Percentiles rank a stretch among this genome's conserved stretches.
These are phyloP conservation scores for Clarias pachynema DNA, from an alignment of 2,797 vertebrate species.

Conservation along the genomic window DNA sequence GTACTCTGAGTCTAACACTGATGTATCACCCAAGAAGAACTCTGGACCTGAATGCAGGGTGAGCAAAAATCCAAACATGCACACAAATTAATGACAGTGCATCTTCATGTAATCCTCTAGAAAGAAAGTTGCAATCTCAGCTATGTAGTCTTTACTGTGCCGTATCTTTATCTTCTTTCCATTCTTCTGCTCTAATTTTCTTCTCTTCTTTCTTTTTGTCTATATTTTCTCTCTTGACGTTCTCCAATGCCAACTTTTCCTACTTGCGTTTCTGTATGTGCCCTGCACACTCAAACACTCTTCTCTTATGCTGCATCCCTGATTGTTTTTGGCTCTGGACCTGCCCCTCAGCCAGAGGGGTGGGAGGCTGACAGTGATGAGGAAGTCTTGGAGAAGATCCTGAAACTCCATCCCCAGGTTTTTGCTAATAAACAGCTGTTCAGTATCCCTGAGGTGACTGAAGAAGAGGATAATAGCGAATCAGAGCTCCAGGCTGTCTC, in stretches of 20 bases:
- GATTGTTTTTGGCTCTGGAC: slow-evolving; percentile 18
- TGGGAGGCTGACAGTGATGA: slow-evolving; percentile 92
- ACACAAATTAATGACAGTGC: neutral
- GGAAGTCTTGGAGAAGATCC: slow-evolving; percentile 88
- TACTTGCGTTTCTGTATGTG: slow-evolving; percentile 39
- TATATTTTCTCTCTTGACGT: slow-evolving; percentile 41
- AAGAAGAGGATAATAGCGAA: slow-evolving; percentile 83
- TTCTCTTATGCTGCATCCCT: slow-evolving; percentile 35
- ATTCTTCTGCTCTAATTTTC: slow-evolving; percentile 54
- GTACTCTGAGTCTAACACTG: slow-evolving; percentile 74
- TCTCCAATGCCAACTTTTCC: slow-evolving; percentile 59
- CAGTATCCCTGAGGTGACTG: slow-evolving; percentile 90
- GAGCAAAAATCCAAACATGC: slow-evolving; percentile 53
- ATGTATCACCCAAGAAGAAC: slow-evolving; percentile 66
- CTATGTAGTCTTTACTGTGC: slow-evolving; percentile 13
- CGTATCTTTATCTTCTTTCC: slow-evolving; percentile 46
- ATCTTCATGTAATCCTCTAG: neutral
- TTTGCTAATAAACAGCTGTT: slow-evolving; percentile 85
- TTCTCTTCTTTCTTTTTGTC: slow-evolving; percentile 51
- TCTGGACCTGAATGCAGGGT: slow-evolving; percentile 68
- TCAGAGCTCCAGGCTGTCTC: slow-evolving; percentile 33
- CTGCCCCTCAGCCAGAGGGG: slow-evolving; percentile 69
- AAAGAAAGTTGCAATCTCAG: slow-evolving; percentile 7
- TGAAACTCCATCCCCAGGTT: slow-evolving; percentile 85
- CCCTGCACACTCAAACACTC: slow-evolving; percentile 20